Percentiles rank a stretch among this genome's conserved stretches.
These are phyloP conservation scores for Drosophila kepulauana DNA, from an alignment of 1,140 invertebrate genomes.

Conservation along the genomic window DNA sequence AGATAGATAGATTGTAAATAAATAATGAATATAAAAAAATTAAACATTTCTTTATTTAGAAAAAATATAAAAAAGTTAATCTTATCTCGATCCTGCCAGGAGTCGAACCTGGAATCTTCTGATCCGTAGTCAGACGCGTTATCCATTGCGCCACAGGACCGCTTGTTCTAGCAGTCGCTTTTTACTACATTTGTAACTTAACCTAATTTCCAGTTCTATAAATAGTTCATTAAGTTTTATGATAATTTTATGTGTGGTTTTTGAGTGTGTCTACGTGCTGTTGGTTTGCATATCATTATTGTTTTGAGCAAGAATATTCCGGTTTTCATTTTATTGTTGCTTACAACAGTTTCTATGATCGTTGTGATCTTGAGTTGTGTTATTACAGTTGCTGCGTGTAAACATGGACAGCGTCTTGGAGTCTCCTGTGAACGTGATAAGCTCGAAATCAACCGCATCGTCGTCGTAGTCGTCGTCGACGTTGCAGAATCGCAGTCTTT, in stretches of 20 bases:
- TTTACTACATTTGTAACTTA: background rate
- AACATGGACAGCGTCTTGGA: slow-evolving; percentile 68
- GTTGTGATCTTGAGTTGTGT: slow-evolving; percentile 1
- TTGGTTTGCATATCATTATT: slow-evolving; percentile 44
- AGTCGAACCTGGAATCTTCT: slow-evolving; percentile 91
- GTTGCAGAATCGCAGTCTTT: slow-evolving; percentile 44
- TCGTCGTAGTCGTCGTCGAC: slow-evolving; percentile 53
- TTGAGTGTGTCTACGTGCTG: background rate
- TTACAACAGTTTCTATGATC: slow-evolving; percentile 11
- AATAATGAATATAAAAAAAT: too few relatives aligned
- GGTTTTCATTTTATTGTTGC: slow-evolving; percentile 13
- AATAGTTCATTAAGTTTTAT: slow-evolving; percentile 20
- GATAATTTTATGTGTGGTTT: slow-evolving; percentile 2
- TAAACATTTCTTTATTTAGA: background rate
- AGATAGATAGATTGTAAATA: too few relatives aligned
- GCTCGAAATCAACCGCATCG: slow-evolving; percentile 74
- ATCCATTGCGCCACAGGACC: slow-evolving; percentile 90
- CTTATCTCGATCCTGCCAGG: slow-evolving; percentile 87
- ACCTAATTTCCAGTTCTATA: slow-evolving; percentile 7
- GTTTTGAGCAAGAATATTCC: slow-evolving; percentile 13
- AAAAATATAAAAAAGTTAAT: background rate
- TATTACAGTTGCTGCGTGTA: slow-evolving; percentile 49
- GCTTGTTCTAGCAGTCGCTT: background rate
- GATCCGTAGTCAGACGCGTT: slow-evolving; percentile 91
- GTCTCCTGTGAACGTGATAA: slow-evolving; percentile 80